These are phyloP conservation scores for Tenthredo livida DNA, from an alignment of 2,888 invertebrate species.

Conservation along the genomic window DNA sequence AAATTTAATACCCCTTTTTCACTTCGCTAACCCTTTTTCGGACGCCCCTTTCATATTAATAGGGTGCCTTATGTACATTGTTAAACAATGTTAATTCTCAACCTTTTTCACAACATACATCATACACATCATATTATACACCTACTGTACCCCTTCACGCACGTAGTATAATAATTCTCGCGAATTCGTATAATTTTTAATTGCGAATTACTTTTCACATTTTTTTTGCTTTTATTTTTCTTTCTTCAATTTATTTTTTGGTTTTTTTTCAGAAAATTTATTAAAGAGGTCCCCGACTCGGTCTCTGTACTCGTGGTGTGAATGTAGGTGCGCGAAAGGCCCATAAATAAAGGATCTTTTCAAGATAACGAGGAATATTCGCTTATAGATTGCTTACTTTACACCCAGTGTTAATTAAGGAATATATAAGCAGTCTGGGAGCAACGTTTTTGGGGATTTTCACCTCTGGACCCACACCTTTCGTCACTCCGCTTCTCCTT, in stretches of 20 bases:
- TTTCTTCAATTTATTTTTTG: too few relatives aligned
- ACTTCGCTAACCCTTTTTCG: conserved; percentile 12
- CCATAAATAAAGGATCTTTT: conserved; percentile 10
- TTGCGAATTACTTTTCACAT: background rate
- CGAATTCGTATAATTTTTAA: background rate
- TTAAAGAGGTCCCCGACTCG: background rate
- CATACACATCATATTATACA: background rate
- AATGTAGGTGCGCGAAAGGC: background rate
- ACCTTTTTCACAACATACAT: background rate
- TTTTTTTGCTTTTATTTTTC: background rate
- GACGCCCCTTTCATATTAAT: conserved; percentile 14
- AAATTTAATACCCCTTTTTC: conserved; percentile 29
- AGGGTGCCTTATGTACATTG: conserved; percentile 15
- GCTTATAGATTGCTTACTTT: conserved; percentile 43
- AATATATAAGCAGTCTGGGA: conserved; percentile 21
- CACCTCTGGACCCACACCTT: background rate
- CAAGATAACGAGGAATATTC: conserved; percentile 33
- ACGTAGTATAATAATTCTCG: background rate
- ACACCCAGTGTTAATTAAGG: conserved; percentile 36
- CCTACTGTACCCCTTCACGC: too few relatives aligned
- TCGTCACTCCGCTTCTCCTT: background rate
- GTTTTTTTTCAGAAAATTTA: background rate
- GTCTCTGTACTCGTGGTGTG: background rate
- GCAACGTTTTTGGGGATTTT: conserved; percentile 7
- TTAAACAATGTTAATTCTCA: background rate